Base-by-base conservation (phyloP, 2,797 vertebrate genomes). In the Zalophus californianus region DNA sequence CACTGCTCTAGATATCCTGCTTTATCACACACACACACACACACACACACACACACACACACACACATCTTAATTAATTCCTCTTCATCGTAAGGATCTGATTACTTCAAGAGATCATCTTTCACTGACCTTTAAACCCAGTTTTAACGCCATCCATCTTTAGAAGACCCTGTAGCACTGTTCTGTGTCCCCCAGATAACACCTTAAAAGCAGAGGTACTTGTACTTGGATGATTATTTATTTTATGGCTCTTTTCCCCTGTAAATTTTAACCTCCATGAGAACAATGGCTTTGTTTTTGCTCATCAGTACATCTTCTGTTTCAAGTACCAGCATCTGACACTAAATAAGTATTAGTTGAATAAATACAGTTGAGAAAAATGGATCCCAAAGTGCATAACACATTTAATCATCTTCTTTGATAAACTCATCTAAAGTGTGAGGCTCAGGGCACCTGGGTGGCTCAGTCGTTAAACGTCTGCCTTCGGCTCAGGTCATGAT, bases 311-410 rank as follows among this genome's bases (percentile, higher is more conserved):
- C 16, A 50, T 44, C 25, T 85, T 10, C 44, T 82, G 20, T 85
- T 78, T n/a, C 3, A 16, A 86, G 25, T 25, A 52, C 25, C 4
- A 56, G 68, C 15, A 58, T 52, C 20, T 75, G 68, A 32, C 44
- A 58, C 79, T 86, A 94, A 96, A 75, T 54, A 93, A 77, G 60
- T 89, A 91, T 72, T 93, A 70, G 72, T 64, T 91, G 38, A 89
- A 83, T 52, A 84, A 96, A 97, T 87, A 90, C 44, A 95, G 94
- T 27, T 83, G 48, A 93, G 77, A 70, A 93, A 95, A 94, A 15
- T 10, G 60, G 21, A 29, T 88, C 50, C 72, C 41, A 35, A 68
- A 85, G 80, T 62, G 18, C 9, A 18, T 73, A 93, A 72, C 54
- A 78, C 7, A 41, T 60, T 80, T 92, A 88, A 88, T 94, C 41